Evolutionary conservation across 1,140 invertebrate species (phyloP), one percentile per base, ranked within the genome.

Genomic region (Cydia strobilella): DNA sequence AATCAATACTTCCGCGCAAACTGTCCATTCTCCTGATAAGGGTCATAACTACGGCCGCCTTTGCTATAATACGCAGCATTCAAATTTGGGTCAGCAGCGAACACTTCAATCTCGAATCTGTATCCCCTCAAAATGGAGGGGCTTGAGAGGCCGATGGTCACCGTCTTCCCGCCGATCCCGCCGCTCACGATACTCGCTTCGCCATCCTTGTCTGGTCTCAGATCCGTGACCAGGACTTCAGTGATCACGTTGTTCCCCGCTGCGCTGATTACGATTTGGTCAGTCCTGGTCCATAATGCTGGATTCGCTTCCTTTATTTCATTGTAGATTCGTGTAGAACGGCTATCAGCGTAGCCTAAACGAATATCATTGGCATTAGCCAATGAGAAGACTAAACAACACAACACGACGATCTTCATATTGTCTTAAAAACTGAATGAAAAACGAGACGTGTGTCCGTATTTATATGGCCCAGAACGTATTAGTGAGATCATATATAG

Each of bases 71-170:
- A 85, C 18, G 79, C 72, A 13, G 72, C 74, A 72, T 78, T 87
- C 0, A 23, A 59, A 12, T 20, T 59, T 6, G 84, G 86, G 74
- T 84, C 79, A 27, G 77, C 81, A 0, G 81, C 84, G 63, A 83
- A 91, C 20, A 92, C 89, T 76, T 91, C 88, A 7, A 92, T 83
- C 73, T 83, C 75, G 63, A 92, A 92, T 42, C 85, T 90, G 66
- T 92, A 92, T 7, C 90, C 90, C 71, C 90, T 81, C n/a, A 92
- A 79, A 31, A 91, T 83, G 7, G 81, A 82, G 0, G 90, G 90
- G 79, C 90, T 91, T 31, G 86, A 86, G 18, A 92, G 71, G 9
- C 76, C 80, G 35, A 91, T 80, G 0, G 85, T 88, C 0, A 92
- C 89, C 85, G 80, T 88, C 65, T 86, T 90, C 1, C 72, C 76